phyloP scores from a whole-genome alignment of 2,113 vertebrate species.

The Hydrolagus affinis region DNA sequence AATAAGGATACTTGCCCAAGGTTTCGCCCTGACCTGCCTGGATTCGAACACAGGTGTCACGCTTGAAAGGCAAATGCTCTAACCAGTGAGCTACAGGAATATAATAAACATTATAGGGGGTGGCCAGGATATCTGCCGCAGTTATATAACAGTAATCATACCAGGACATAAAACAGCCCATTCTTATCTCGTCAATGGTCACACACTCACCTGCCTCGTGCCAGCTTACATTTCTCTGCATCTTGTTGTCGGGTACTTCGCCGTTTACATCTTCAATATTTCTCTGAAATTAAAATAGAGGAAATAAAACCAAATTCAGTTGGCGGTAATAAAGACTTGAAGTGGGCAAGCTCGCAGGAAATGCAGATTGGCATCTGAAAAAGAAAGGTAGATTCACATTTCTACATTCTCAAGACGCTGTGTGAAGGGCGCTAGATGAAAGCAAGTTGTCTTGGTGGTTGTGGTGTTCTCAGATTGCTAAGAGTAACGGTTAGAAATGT shows the following conservation, averaged over 20 bases:
- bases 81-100: too few relatives aligned
- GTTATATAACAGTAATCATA: neutral
- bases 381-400: too few relatives aligned
- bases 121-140: neutral
- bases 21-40: too few relatives aligned
- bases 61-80: too few relatives aligned
- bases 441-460: neutral
- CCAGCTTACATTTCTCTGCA: conserved; percentile 68
- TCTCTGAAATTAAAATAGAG: conserved; percentile 49
- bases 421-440: too few relatives aligned
- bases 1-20: too few relatives aligned
- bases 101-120: neutral
- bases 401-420: too few relatives aligned
- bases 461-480: conserved; percentile 33
- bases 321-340: neutral
- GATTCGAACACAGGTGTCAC: too few relatives aligned
- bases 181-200: too few relatives aligned
- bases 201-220: conserved; percentile 69
- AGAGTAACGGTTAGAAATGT: neutral
- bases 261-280: conserved; percentile 59
- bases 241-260: conserved; percentile 62
- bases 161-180: too few relatives aligned
- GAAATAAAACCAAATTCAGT: neutral
- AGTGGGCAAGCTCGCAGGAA: neutral
- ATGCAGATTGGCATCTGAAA: neutral